Evolutionary conservation across 1,140 invertebrate species (phyloP).

Genomic region (Saxidomus purpurata): DNA sequence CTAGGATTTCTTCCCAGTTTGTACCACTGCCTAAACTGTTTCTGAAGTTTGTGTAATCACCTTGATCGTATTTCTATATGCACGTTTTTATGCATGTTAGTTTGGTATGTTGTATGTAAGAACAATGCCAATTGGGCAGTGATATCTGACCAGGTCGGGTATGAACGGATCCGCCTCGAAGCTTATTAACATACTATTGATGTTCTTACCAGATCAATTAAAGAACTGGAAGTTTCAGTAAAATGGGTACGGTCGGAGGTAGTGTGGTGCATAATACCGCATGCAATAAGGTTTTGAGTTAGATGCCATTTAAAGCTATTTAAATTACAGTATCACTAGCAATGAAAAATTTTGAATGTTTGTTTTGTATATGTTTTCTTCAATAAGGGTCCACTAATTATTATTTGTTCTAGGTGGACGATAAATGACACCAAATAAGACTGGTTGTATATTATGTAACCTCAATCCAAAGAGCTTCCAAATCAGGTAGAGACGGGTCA

Average conservation of each 20-base stretch:
- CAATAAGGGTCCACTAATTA: background rate
- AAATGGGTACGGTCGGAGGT: constrained; percentile 26
- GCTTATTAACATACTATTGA: constrained; percentile 14
- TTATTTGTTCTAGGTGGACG: background rate
- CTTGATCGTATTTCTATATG: constrained; percentile 6
- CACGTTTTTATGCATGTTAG: background rate
- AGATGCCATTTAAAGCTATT: too few species aligned
- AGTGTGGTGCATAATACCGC: too few species aligned
- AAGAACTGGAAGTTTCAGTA: constrained; percentile 24
- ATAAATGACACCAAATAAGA: background rate
- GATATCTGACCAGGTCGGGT: constrained; percentile 8
- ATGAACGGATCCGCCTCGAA: constrained; percentile 37
- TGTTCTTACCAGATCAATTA: constrained; percentile 23
- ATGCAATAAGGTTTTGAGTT: too few species aligned
- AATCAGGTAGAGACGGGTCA: background rate
- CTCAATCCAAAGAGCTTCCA: background rate
- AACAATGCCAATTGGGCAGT: constrained; percentile 27
- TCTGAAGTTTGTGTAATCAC: background rate
- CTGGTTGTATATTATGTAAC: background rate
- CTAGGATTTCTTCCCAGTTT: background rate
- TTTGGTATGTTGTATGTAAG: background rate
- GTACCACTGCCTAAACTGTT: background rate
- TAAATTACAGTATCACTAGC: too few species aligned
- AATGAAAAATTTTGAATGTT: background rate
- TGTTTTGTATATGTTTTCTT: background rate